Conservation (phyloP, 2,113 vertebrate genomes). For the Pedionomus torquatus region DNA sequence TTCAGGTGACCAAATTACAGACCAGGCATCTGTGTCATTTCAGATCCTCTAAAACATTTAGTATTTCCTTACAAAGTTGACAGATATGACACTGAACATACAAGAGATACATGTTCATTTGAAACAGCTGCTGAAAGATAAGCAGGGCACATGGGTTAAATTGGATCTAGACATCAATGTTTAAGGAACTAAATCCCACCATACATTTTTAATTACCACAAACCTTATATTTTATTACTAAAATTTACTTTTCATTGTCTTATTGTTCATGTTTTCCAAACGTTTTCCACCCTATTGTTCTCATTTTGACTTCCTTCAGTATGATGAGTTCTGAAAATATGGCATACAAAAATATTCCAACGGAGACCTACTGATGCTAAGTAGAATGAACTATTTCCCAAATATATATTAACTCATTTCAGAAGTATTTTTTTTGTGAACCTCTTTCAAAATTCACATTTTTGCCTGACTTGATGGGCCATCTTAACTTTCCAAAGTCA, state of each 20-base stretch:
- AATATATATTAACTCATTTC: background rate
- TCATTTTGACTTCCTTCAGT: background rate
- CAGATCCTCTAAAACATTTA: background rate
- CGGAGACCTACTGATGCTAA: background rate
- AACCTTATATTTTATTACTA: background rate
- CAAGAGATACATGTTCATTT: background rate
- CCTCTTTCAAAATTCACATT: background rate
- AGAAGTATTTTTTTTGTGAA: background rate
- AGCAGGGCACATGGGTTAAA: fast-evolving
- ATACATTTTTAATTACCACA: background rate
- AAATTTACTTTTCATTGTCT: background rate
- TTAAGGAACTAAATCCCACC: background rate
- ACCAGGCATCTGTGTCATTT: background rate
- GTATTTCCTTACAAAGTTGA: background rate
- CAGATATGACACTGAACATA: background rate
- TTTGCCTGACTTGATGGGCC: background rate
- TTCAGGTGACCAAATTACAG: background rate
- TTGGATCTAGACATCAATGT: background rate
- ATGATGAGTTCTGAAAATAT: background rate
- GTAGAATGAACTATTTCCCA: background rate
- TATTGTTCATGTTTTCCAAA: background rate
- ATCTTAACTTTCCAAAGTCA: background rate
- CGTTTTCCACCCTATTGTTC: background rate
- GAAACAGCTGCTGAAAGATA: background rate
- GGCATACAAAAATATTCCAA: background rate